These are phyloP conservation scores for Drosophila ezoana DNA, from an alignment of 2,888 invertebrate genomes.

Conservation along the genomic window DNA sequence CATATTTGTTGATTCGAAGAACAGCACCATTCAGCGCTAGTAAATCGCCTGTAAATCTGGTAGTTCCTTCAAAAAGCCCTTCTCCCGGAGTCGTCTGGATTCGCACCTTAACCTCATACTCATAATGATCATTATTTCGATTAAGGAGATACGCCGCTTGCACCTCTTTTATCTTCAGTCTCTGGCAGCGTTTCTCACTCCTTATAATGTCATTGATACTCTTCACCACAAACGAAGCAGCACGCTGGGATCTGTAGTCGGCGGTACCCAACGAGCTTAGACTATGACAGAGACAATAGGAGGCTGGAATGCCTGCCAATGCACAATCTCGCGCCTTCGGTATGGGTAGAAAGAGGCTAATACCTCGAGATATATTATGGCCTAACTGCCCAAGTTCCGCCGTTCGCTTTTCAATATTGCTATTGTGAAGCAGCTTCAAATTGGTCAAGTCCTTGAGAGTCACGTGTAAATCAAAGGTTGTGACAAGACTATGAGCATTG, in stretches of 20 bases:
- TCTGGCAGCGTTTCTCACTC: slow-evolving; percentile 18
- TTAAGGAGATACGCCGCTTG: slow-evolving; percentile 28
- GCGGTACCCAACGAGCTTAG: slow-evolving; percentile 10
- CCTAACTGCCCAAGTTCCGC: slow-evolving; percentile 57
- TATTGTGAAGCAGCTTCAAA: slow-evolving; percentile 84
- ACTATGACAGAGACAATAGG: slow-evolving; percentile 93
- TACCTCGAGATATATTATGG: slow-evolving; percentile 86
- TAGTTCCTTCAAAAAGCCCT: slow-evolving; percentile 52
- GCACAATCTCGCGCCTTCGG: slow-evolving; percentile 90
- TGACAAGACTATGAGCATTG: slow-evolving; percentile 90
- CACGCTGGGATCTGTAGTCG: slow-evolving; percentile 23
- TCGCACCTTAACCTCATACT: slow-evolving; percentile 37
- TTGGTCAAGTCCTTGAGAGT: slow-evolving; percentile 90
- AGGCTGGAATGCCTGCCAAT: slow-evolving; percentile 90
- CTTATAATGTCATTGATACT: slow-evolving; percentile 37
- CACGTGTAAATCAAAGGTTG: slow-evolving; percentile 93
- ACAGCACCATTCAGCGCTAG: slow-evolving; percentile 47
- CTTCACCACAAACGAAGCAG: slow-evolving; percentile 45
- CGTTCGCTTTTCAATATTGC: slow-evolving; percentile 83
- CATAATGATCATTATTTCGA: neutral
- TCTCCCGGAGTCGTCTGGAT: slow-evolving; percentile 46
- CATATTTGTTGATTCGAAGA: slow-evolving; percentile 40
- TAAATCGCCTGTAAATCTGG: neutral
- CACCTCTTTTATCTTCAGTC: slow-evolving; percentile 24
- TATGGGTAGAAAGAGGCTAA: slow-evolving; percentile 91